Base-by-base conservation (phyloP, 2,797 vertebrate genomes). In the Sylvilagus floridanus region DNA sequence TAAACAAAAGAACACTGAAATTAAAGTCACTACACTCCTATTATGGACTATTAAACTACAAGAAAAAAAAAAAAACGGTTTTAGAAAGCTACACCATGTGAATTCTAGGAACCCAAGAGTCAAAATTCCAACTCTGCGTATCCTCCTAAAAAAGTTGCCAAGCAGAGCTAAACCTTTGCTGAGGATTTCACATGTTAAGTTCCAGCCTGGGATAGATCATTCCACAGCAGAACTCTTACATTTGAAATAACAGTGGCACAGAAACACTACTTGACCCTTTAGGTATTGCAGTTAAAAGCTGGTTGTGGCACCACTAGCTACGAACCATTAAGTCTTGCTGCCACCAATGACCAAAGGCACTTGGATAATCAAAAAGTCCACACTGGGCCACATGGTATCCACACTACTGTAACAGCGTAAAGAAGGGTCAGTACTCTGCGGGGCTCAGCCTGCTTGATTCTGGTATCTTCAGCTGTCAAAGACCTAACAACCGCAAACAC, bases 311-410 rank as follows among this genome's bases (percentile, higher is more conserved):
- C 4, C n/a, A 97, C 94, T 96, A 97, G 66, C 78, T 96, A 94
- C 92, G 96, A 93, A 95, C 84, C 65, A 96, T 57, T 84, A 93
- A 97, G 79, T 96, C 69, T 96, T 96, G 92, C 68, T 97, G 96
- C 90, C 93, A 97, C 94, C 88, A 76, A 94, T 68, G 86, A 96
- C 93, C 97, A 91, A 97, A 90, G 98, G 97, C 98, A 98, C 97
- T 98, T 98, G 78, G 95, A 93, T 97, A 95, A 96, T 82, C 88
- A 68, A 95, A 6, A 63, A 94, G 95, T 91, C 93, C 87, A 57
- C 83, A 92, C 95, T 94, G 95, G 97, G 95, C 94, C 92, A 65
- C 0, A 47, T 0, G 0, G 95, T 92, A 94, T 73, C 85, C 84
- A 94, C 57, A 85, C 89, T 97, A 95, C 60, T 86, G 95, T 14